phyloP scores from a whole-genome alignment of 1,140 invertebrate species.

The Spodoptera litura region DNA sequence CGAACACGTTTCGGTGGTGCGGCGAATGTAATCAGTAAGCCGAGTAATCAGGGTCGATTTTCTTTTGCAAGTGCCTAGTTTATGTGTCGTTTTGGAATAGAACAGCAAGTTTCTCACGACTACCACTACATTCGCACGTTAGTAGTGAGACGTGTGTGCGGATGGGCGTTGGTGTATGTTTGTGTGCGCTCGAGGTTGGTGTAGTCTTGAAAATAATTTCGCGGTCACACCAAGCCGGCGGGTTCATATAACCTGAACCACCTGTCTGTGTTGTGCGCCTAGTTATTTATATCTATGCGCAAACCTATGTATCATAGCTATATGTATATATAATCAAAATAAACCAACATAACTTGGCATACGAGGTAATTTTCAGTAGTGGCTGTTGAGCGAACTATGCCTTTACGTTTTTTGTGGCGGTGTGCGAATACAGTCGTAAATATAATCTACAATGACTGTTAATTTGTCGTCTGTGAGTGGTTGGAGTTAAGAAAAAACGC shows the following conservation, averaged over 20 bases:
- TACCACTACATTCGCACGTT: conserved; percentile 75
- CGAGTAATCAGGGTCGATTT: conserved; percentile 61
- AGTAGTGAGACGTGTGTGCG: conserved; percentile 77
- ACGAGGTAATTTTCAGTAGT: conserved; percentile 7
- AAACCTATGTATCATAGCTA: conserved; percentile 76
- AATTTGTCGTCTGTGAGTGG: conserved; percentile 42
- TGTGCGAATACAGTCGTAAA: conserved; percentile 16
- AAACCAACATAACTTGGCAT: conserved; percentile 40
- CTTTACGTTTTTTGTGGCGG: not conserved
- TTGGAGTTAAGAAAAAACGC: conserved; percentile 38
- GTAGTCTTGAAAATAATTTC: conserved; percentile 86
- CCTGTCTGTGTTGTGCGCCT: conserved; percentile 83
- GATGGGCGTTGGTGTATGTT: conserved; percentile 60
- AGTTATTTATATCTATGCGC: conserved; percentile 85
- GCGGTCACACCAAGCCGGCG: conserved; percentile 82
- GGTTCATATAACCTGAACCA: conserved; percentile 84
- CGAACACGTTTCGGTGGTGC: conserved; percentile 64
- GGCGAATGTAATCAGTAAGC: conserved; percentile 58
- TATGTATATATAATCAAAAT: conserved; percentile 50
- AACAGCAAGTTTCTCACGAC: conserved; percentile 83
- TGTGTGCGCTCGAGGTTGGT: conserved; percentile 77
- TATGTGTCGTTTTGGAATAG: conserved; percentile 66
- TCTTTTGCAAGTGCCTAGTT: conserved; percentile 53
- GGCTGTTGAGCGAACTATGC: not conserved
- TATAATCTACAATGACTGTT: conserved; percentile 27